Base-by-base conservation (phyloP, 1,140 invertebrate species). In the Ceratitis capitata region DNA sequence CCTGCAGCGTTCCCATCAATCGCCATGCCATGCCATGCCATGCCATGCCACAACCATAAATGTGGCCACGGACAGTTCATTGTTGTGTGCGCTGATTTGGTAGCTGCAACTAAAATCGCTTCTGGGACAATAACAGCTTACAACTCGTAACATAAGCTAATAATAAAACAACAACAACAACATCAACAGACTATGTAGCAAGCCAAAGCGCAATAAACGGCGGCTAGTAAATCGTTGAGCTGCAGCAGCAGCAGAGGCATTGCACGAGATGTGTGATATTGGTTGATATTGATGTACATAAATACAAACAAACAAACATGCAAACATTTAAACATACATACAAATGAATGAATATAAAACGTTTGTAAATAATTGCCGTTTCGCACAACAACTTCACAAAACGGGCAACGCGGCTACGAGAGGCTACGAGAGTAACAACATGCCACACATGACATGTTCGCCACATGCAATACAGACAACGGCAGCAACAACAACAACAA, bases 101-200 rank as follows among this genome's bases (percentile, higher is more conserved):
- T 78, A 78, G 69, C 69, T 78, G 69, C 69, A 78, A 78, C 69
- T 78, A 78, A 78, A 78, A 78, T 78, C 69, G 69, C 69, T 78
- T 78, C 69, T 78, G 69, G 39, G 69, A 78, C 69, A 78, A 78
- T 78, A 78, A 78, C 42, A 78, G 69, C 69, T 45, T 56, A 78
- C 69, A 78, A 78, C 69, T 42, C 39, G 32, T 12, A 78, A 78
- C 39, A 78, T 45, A 45, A 45, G 69, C 69, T 78, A 78, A 78
- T 78, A 78, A 78, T 78, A 78, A 78, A 78, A 78, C 69, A 78
- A 78, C 39, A 78, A 45, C 39, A 78, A 78, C 35, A 39, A 3
- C 64, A 39, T 6, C 1, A 39, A 39, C 35, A 42, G 10, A 10
- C n/a, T 16, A 78, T 45, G 39, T 39, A 78, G 45, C 69, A 78